Evolutionary conservation across 1,140 invertebrate species (phyloP).

Genomic region (Ceratosolen fusciceps): DNA sequence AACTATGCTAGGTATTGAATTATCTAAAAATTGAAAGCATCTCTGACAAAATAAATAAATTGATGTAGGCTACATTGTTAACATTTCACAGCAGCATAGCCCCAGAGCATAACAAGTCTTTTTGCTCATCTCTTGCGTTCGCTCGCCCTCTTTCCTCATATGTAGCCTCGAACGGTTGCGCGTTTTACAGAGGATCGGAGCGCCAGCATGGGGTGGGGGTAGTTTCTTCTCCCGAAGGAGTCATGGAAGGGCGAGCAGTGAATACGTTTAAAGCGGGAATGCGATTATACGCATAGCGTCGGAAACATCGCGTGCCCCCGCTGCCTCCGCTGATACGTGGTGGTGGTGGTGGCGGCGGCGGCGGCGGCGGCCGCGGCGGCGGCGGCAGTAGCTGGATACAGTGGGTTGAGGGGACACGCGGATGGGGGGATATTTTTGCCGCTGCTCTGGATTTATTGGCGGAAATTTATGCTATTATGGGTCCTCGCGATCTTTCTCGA

Average conservation of each 20-base stretch:
- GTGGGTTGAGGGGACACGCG: conserved; percentile 42
- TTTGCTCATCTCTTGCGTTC: background rate
- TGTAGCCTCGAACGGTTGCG: conserved; percentile 32
- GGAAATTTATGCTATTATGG: conserved; percentile 63
- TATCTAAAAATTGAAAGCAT: background rate
- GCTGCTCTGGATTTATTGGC: conserved; percentile 65
- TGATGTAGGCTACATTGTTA: background rate
- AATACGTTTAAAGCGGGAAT: conserved; percentile 69
- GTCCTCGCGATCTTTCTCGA: conserved; percentile 44
- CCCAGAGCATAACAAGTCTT: background rate
- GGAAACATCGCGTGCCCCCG: background rate
- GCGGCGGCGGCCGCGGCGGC: too few species aligned
- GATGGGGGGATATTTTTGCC: conserved; percentile 57
- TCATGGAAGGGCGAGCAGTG: conserved; percentile 51
- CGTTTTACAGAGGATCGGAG: conserved; percentile 35
- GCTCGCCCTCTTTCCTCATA: conserved; percentile 34
- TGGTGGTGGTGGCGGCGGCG: too few species aligned
- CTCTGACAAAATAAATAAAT: background rate
- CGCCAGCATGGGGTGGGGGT: background rate
- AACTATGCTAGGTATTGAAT: background rate
- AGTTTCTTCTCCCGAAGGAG: conserved; percentile 32
- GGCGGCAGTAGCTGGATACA: too few species aligned
- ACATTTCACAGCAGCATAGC: background rate
- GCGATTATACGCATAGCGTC: conserved; percentile 59
- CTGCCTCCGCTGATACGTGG: conserved; percentile 30